These are phyloP conservation scores for Glomeris maerens DNA, from an alignment of 1,140 invertebrate genomes.

Conservation along the genomic window DNA sequence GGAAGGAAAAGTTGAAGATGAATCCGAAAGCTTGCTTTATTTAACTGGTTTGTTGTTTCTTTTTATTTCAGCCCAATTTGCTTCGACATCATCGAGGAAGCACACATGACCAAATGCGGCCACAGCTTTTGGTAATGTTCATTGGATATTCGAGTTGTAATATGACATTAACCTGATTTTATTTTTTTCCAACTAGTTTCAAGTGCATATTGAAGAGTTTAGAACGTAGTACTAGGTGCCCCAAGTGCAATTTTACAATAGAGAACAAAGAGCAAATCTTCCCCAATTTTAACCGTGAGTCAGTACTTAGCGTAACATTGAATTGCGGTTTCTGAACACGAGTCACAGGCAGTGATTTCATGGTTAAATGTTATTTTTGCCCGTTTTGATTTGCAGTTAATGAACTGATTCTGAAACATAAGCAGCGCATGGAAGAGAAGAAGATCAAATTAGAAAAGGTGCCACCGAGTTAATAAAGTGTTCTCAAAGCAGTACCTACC, in stretches of 20 bases:
- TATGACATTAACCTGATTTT: constrained; percentile 8
- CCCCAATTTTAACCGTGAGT: constrained; percentile 57
- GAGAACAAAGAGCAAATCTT: constrained; percentile 59
- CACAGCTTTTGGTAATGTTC: constrained; percentile 73
- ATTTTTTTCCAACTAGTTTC: constrained; percentile 23
- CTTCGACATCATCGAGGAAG: constrained; percentile 77
- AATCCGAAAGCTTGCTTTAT: constrained; percentile 6
- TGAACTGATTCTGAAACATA: constrained; percentile 63
- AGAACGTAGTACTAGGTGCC: constrained; percentile 64
- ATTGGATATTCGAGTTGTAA: neutral
- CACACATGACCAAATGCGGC: constrained; percentile 82
- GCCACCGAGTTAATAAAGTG: neutral
- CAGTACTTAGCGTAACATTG: constrained; percentile 10
- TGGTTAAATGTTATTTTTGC: constrained; percentile 5
- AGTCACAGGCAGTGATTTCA: no score
- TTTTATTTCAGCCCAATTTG: constrained; percentile 76
- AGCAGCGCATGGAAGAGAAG: constrained; percentile 38
- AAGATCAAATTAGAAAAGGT: constrained; percentile 32
- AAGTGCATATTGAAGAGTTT: constrained; percentile 63
- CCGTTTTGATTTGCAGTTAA: constrained; percentile 40
- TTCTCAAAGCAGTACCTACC: neutral
- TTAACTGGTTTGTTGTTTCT: constrained; percentile 33
- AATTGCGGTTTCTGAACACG: no score
- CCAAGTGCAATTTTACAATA: constrained; percentile 64
- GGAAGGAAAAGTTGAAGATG: constrained; percentile 42